Evolutionary conservation across 2,797 vertebrate species (phyloP).

Genomic region (Peromyscus nudipes): DNA sequence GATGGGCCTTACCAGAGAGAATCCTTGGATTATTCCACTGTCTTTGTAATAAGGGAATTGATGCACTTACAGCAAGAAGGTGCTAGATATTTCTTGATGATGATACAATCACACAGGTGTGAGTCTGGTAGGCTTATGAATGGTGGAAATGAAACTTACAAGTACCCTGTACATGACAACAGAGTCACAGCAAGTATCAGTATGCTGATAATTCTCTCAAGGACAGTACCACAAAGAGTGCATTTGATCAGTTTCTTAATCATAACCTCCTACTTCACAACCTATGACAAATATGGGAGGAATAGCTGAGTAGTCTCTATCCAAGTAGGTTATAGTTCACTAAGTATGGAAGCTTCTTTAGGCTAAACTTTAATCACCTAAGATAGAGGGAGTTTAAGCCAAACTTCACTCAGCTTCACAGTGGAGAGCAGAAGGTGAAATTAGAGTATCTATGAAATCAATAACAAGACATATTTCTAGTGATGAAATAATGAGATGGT

Average conservation of each 20-base stretch:
- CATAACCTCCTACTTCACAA: background rate
- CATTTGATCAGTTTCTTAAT: background rate
- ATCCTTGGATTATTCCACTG: slow-evolving; percentile 33
- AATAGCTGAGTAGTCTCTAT: slow-evolving; percentile 6
- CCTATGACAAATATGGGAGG: background rate
- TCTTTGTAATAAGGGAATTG: background rate
- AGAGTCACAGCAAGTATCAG: background rate
- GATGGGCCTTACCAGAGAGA: background rate
- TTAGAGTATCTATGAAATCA: slow-evolving; percentile 35
- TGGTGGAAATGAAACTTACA: background rate
- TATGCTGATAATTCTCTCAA: background rate
- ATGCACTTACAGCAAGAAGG: background rate
- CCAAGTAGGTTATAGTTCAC: background rate
- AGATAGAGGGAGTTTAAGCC: background rate
- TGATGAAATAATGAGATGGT: background rate
- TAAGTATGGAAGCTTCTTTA: background rate
- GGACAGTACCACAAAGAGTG: background rate
- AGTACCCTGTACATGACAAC: background rate
- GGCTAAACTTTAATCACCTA: background rate
- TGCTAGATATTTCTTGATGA: background rate
- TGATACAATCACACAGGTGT: background rate
- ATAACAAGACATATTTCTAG: background rate
- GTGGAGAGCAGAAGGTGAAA: background rate
- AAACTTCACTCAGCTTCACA: background rate
- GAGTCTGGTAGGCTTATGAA: background rate